Percentiles rank a stretch among this genome's conserved stretches.
Conservation (phyloP, 1,140 invertebrate species). For the Pachyrhynchus sulphureomaculatus region DNA sequence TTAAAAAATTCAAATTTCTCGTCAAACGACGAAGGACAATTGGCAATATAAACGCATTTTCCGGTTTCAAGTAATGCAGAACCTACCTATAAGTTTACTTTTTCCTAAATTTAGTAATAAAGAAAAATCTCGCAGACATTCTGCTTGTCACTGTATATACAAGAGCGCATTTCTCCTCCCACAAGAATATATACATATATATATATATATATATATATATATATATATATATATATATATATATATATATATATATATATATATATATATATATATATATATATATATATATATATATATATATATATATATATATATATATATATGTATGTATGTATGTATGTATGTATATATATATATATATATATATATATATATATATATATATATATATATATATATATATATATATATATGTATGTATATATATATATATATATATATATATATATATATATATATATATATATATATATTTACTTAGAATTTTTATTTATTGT, state of each 20-base stretch:
- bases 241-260: slow-evolving; percentile 7
- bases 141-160: no score
- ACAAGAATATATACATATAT: neutral
- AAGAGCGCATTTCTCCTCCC: no score
- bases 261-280: slow-evolving; percentile 7
- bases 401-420: slow-evolving; percentile 4
- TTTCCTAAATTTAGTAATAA: no score
- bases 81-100: no score
- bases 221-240: slow-evolving; percentile 7
- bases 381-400: neutral
- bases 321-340: neutral
- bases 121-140: no score
- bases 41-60: no score
- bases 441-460: slow-evolving; percentile 16
- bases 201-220: slow-evolving; percentile 7
- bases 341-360: slow-evolving; percentile 3
- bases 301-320: slow-evolving; percentile 7
- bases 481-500: no score
- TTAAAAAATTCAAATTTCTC: no score
- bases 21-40: no score
- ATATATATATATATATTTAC: slow-evolving; percentile 13
- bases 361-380: slow-evolving; percentile 7
- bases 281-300: slow-evolving; percentile 7
- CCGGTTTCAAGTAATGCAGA: no score
- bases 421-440: slow-evolving; percentile 14